A percentile compares a stretch with the other conserved stretches of the same genome.
phyloP scores from a whole-genome alignment of 2,888 invertebrate species.

The Prosapia bicincta region DNA sequence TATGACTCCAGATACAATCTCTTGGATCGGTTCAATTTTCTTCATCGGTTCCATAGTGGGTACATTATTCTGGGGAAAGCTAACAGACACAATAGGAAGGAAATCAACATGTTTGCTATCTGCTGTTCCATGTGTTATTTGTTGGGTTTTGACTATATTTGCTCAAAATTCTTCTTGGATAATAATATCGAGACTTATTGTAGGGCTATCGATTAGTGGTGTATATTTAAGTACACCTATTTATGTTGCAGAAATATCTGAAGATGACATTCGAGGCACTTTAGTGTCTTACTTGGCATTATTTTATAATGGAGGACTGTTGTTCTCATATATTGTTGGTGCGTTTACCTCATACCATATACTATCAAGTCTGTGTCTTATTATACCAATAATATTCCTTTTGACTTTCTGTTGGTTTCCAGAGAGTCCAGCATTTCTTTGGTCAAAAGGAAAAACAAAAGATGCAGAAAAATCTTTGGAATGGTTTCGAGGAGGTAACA shows the following conservation, averaged over 20 bases:
- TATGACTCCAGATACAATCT: slow-evolving; percentile 50
- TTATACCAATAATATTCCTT: slow-evolving; percentile 50
- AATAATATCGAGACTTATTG: slow-evolving; percentile 53
- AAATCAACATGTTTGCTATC: slow-evolving; percentile 53
- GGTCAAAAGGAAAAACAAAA: slow-evolving; percentile 46
- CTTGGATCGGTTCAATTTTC: slow-evolving; percentile 55
- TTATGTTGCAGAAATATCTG: slow-evolving; percentile 62
- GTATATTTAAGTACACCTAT: slow-evolving; percentile 56
- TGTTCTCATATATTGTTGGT: slow-evolving; percentile 52
- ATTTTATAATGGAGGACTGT: slow-evolving; percentile 51
- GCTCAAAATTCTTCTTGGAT: slow-evolving; percentile 49
- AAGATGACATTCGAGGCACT: slow-evolving; percentile 51
- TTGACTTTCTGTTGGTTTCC: slow-evolving; percentile 53
- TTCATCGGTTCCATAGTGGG: slow-evolving; percentile 54
- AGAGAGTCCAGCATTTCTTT: slow-evolving; percentile 57
- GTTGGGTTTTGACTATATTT: slow-evolving; percentile 56
- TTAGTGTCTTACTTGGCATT: slow-evolving; percentile 57
- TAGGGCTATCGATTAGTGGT: slow-evolving; percentile 57
- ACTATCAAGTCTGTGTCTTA: slow-evolving; percentile 51
- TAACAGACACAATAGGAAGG: slow-evolving; percentile 53
- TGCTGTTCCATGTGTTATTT: slow-evolving; percentile 53
- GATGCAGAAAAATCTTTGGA: slow-evolving; percentile 47
- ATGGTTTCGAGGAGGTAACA: slow-evolving; percentile 40
- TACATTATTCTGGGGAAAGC: slow-evolving; percentile 48
- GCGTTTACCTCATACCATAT: slow-evolving; percentile 50